phyloP scores from a whole-genome alignment of 1,140 invertebrate species.

The Sycophaga agraensis region DNA sequence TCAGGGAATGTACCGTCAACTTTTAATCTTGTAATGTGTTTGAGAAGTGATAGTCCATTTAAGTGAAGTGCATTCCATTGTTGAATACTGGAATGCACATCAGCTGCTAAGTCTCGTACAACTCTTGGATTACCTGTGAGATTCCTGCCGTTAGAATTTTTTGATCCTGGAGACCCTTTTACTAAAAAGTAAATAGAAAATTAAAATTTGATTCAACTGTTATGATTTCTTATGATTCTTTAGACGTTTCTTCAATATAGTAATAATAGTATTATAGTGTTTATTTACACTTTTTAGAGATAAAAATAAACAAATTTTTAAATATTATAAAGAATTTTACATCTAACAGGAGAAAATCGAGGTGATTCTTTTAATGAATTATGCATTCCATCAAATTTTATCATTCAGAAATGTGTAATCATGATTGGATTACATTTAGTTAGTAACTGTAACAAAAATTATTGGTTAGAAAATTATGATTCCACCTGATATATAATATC shows the following conservation, averaged over 20 bases:
- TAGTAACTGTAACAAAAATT: too few species aligned
- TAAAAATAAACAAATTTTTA: too few species aligned
- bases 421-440: too few species aligned
- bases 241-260: too few species aligned
- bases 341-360: conserved; percentile 14
- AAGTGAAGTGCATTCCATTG: conserved; percentile 43
- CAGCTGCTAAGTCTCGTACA: conserved; percentile 42
- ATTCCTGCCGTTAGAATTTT: conserved; percentile 36
- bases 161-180: conserved; percentile 35
- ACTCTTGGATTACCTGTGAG: conserved; percentile 43
- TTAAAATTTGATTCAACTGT: too few species aligned
- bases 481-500: too few species aligned
- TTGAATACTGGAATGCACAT: conserved; percentile 44
- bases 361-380: background rate
- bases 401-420: too few species aligned
- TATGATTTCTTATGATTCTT: background rate
- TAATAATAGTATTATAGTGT: too few species aligned
- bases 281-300: too few species aligned
- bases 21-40: conserved; percentile 39
- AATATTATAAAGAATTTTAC: too few species aligned
- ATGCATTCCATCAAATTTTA: background rate
- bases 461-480: too few species aligned
- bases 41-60: conserved; percentile 38
- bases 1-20: conserved; percentile 33
- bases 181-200: conserved; percentile 8